A percentile compares a stretch with the other conserved stretches of the same genome.
Evolutionary conservation across 2,797 vertebrate genomes (phyloP).

Genomic region (Threskiornis aethiopicus): DNA sequence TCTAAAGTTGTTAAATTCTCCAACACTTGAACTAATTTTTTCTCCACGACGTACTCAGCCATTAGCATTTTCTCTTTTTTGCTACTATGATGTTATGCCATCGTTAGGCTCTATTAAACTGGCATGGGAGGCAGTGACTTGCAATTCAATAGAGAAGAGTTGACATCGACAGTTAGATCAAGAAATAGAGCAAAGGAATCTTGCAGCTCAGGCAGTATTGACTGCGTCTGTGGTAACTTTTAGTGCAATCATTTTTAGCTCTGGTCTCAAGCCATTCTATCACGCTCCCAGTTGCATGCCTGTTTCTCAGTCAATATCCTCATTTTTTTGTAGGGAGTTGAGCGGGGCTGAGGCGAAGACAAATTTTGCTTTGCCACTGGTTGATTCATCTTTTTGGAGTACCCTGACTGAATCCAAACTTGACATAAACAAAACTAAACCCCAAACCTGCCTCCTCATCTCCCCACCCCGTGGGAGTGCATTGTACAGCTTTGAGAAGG

Average conservation of each 20-base stretch:
- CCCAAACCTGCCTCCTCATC: neutral
- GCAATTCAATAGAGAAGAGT: neutral
- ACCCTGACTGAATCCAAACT: neutral
- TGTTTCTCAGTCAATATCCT: neutral
- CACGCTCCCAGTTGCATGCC: accelerated
- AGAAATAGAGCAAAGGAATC: neutral
- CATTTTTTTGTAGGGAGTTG: neutral
- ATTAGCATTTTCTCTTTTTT: neutral
- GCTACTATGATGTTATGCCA: neutral
- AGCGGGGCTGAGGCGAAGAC: neutral
- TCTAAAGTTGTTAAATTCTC: neutral
- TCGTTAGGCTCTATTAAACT: neutral
- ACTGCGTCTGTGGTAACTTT: neutral
- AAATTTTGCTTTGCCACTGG: neutral
- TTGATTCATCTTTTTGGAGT: neutral
- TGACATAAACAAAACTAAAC: neutral
- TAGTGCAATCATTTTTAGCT: neutral
- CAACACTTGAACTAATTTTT: neutral
- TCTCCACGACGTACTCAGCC: neutral
- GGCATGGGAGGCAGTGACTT: neutral
- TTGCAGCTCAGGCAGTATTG: neutral
- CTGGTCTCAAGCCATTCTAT: neutral
- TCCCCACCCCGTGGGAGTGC: neutral
- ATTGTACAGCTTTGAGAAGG: neutral
- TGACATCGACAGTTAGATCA: neutral